Base-by-base conservation (phyloP, 1,140 invertebrate genomes). In the Panulirus ornatus region DNA sequence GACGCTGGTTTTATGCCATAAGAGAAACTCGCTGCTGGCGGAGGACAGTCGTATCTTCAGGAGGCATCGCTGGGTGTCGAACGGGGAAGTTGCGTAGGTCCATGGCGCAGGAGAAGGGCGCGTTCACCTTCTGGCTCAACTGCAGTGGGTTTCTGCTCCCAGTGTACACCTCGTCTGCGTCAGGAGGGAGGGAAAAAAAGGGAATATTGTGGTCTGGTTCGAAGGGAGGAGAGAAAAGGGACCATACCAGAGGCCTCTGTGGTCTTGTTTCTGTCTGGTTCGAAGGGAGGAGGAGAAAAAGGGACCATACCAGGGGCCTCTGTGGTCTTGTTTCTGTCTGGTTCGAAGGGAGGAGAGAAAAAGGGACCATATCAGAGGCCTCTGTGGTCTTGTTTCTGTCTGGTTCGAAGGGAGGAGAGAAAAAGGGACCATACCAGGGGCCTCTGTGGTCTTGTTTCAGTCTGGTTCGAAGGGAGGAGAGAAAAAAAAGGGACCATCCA, bases 61-160 rank as follows among this genome's bases (percentile, higher is more conserved):
- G 27, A 22, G 54, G n/a, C 82, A 84, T 1, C n/a, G 27, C 36
- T 84, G 82, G 2, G 36, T n/a, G 36, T 84, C 82, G 82, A 84
- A 84, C n/a, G 34, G 82, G 82, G 82, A 84, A 84, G 58, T 84
- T 70, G 11, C 40, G 27, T 14, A 84, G 51, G 63, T 84, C 40
- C 82, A 84, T 84, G 2, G 38, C 9, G 40, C 82, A 84, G 14
- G 63, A 71, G 63, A 84, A 84, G n/a, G 82, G 82, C 16, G 54
- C 82, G 38, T 71, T 66, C 1, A 71, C 27, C 58, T 71, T 84
- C 63, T 38, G 34, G 36, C 6, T 40, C n/a, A 84, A n/a, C 19
- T 42, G 30, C 34, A 84, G 34, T 0, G 82, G 51, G 58, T 84
- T 84, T 30, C 42, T 84, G 58, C 58, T 63, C 8, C 82, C 82